phyloP scores from a whole-genome alignment of 92 coral and sea anemone species.

The Micromussa lordhowensis region DNA sequence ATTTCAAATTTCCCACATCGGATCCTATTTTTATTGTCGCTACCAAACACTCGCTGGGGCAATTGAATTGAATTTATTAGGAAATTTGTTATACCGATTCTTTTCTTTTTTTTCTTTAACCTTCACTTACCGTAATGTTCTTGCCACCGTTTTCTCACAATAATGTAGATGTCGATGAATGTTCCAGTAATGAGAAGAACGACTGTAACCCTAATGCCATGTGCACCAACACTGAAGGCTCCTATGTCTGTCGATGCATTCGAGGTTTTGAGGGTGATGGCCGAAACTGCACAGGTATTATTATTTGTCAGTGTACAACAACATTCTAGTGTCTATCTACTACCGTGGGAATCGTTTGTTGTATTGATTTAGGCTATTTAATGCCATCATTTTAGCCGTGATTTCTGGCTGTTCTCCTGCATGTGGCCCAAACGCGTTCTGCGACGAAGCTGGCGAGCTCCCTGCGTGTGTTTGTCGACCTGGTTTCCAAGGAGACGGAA shows the following conservation, averaged over 20 bases:
- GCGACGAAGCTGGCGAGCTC: constrained; percentile 23
- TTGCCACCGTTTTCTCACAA: background rate
- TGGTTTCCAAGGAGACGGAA: constrained; percentile 52
- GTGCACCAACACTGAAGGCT: constrained; percentile 41
- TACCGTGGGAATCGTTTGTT: no score
- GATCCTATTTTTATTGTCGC: no score
- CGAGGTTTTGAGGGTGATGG: constrained; percentile 44
- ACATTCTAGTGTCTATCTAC: no score
- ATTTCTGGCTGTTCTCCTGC: constrained; percentile 14
- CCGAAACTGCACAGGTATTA: constrained; percentile 13
- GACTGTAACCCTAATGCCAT: constrained; percentile 5
- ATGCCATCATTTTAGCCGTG: no score
- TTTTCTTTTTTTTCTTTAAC: background rate
- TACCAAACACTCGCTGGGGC: no score
- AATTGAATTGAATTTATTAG: no score
- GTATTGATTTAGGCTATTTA: no score
- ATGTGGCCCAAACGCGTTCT: constrained; percentile 43
- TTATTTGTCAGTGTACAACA: background rate
- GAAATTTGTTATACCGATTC: background rate
- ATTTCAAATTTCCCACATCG: background rate
- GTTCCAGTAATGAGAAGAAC: background rate
- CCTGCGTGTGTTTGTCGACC: constrained; percentile 17
- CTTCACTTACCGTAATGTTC: background rate
- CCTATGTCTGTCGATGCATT: constrained; percentile 30
- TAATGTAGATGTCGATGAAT: background rate